Conservation (phyloP, 2,797 vertebrate species). For the Acanthopagrus latus region DNA sequence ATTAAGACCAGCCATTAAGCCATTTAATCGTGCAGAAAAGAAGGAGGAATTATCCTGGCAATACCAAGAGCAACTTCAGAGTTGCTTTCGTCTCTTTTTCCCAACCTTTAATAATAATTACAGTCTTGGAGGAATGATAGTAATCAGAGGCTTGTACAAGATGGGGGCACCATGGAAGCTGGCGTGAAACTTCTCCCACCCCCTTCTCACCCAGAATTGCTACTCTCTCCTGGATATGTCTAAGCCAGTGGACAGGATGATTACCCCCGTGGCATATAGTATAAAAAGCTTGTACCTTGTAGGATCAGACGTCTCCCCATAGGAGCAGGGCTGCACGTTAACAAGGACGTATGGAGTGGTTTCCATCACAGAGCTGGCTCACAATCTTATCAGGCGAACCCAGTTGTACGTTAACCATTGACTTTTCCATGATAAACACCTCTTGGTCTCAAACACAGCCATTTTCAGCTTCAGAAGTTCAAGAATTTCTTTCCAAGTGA, state of each 20-base stretch:
- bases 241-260: constrained; percentile 77
- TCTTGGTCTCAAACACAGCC: background rate
- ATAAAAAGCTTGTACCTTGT: constrained; percentile 60
- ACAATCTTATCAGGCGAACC: background rate
- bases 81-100: constrained; percentile 50
- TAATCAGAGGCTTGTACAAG: constrained; percentile 79
- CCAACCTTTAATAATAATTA: constrained; percentile 74
- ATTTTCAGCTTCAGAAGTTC: background rate
- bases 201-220: constrained; percentile 80
- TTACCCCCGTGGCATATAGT: constrained; percentile 68
- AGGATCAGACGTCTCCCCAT: background rate
- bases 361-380: background rate
- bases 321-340: constrained; percentile 23
- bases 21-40: constrained; percentile 73
- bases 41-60: constrained; percentile 60
- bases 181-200: constrained; percentile 71
- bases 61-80: constrained; percentile 45
- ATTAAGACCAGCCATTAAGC: constrained; percentile 74
- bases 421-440: background rate
- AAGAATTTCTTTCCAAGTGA: background rate
- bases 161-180: constrained; percentile 59
- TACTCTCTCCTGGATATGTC: constrained; percentile 73
- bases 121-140: constrained; percentile 79
- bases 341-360: background rate
- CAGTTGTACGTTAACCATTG: background rate